phyloP scores from a whole-genome alignment of 2,888 invertebrate species.

The Campopleginae sp. region DNA sequence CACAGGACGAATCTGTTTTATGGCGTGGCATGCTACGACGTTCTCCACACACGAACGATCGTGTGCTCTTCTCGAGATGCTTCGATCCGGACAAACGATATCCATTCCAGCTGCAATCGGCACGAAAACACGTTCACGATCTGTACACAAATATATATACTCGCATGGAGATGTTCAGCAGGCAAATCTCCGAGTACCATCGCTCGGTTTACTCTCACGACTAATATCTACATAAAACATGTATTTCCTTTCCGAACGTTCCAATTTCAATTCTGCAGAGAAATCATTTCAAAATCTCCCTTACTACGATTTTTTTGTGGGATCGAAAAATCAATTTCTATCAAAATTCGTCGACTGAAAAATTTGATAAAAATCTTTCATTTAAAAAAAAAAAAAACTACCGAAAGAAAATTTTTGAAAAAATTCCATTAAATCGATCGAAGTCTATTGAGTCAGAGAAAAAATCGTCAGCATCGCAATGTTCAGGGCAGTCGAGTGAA shows the following conservation, averaged over 20 bases:
- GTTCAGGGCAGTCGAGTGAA: too few species aligned
- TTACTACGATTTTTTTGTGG: not conserved
- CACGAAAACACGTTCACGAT: slow-evolving; percentile 55
- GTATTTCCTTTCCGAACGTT: not conserved
- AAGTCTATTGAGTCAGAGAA: too few species aligned
- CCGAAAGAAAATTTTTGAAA: too few species aligned
- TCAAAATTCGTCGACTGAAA: too few species aligned
- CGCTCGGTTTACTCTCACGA: slow-evolving; percentile 29
- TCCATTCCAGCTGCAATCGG: slow-evolving; percentile 49
- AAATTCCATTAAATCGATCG: too few species aligned
- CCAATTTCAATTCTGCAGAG: not conserved
- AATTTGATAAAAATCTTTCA: too few species aligned
- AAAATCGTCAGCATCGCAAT: too few species aligned
- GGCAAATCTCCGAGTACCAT: slow-evolving; percentile 36
- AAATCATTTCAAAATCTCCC: not conserved
- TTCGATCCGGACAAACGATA: slow-evolving; percentile 64
- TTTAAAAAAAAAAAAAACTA: too few species aligned
- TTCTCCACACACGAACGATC: slow-evolving; percentile 40
- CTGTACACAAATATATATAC: slow-evolving; percentile 44
- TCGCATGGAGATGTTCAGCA: slow-evolving; percentile 20
- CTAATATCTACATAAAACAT: slow-evolving; percentile 48
- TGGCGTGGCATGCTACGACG: slow-evolving; percentile 29
- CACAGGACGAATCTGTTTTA: slow-evolving; percentile 42
- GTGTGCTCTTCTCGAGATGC: slow-evolving; percentile 34
- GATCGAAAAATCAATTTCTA: too few species aligned